phyloP scores from a whole-genome alignment of 2,113 vertebrate species.

The Notiomystis cincta region DNA sequence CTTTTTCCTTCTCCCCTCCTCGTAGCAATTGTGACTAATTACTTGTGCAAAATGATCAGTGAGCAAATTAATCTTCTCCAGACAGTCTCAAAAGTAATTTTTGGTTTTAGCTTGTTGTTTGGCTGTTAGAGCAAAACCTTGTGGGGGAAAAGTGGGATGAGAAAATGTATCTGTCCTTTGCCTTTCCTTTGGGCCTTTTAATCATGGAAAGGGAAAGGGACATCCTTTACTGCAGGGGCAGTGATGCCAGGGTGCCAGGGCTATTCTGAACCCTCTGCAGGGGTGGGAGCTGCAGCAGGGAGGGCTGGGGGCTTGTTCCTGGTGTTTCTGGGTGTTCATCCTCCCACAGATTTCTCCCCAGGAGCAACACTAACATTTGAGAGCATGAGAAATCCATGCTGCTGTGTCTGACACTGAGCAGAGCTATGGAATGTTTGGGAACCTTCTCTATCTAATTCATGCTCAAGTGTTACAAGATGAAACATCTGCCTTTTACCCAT shows the following conservation, averaged over 20 bases:
- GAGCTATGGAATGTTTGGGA: not conserved
- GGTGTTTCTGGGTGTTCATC: not conserved
- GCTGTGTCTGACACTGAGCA: not conserved
- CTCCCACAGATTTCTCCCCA: not conserved
- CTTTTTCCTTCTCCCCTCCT: not conserved
- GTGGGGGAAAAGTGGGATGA: rapidly evolving
- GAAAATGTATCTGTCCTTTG: not conserved
- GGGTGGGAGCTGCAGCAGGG: not conserved
- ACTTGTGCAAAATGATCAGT: not conserved
- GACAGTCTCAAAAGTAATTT: not conserved
- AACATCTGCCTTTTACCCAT: not conserved
- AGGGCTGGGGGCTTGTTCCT: not conserved
- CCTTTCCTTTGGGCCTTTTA: not conserved
- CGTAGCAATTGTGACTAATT: not conserved
- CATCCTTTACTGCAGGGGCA: rapidly evolving
- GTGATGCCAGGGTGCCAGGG: not conserved
- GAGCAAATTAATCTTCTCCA: not conserved
- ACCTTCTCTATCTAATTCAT: not conserved
- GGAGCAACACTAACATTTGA: rapidly evolving
- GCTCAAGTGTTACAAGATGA: not conserved
- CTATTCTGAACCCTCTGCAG: not conserved
- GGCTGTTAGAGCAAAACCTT: not conserved
- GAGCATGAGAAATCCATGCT: not conserved
- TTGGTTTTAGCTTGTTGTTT: too few relatives aligned
- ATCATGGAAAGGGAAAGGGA: rapidly evolving